Evolutionary conservation across 2,888 invertebrate species (phyloP), one percentile per base, ranked within the genome.

Genomic region (Ectemnius cavifrons): DNA sequence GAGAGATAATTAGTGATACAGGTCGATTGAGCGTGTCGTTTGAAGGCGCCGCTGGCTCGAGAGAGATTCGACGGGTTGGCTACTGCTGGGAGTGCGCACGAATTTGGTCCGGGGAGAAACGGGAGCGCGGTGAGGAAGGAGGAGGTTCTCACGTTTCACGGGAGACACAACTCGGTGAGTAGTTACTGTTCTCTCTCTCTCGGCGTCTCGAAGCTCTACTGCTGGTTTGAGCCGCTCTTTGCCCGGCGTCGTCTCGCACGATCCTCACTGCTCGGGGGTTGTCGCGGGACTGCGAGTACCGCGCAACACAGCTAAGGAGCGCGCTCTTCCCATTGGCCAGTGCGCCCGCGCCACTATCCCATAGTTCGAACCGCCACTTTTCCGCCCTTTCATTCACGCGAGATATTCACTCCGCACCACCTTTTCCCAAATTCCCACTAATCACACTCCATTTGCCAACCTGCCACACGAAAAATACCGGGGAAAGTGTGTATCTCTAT

Each of bases 131-230:
- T 67, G 27, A 28, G 49, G 64, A 71, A 71, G 23, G 23, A 23
- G 72, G 71, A 77, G 81, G 73, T 85, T 85, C 82, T 84, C 84
- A 84, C 84, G 84, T 84, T 84, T 84, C 84, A 84, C 82, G 75
- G 37, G 64, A 68, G 60, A 68, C 60, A 65, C 67, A 46, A 64
- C 68, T 45, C 67, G 61, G 23, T 23, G 23, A 23, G 23, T 23
- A 23, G 23, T 23, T 23, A 23, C 23, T 23, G 23, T 23, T 2
- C 8, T 37, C 37, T 37, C 37, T 8, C 37, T 37, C 8, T 37
- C 8, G 37, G 37, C 37, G 37, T 37, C 37, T 37, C 37, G 37
- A 37, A 0, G 37, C 28, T 20, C 23, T 37, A 8, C 37, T 37
- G 37, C 37, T 37, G 37, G 37, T 23, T 23, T 37, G 37, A 4